phyloP scores from a whole-genome alignment of 2,113 vertebrate genomes.

The Octodon degus region DNA sequence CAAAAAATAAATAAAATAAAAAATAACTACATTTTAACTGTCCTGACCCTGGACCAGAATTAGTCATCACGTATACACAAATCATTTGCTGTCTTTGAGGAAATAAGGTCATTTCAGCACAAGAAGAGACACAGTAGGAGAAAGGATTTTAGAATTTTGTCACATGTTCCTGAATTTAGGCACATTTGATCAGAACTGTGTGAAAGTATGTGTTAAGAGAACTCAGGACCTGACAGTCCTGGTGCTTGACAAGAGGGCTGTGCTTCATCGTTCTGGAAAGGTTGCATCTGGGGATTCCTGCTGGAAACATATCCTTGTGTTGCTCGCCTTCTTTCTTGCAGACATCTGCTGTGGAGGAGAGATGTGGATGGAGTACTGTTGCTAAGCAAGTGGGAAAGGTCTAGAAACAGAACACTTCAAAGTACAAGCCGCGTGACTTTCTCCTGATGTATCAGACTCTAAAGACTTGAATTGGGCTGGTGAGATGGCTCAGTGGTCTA shows the following conservation, averaged over 20 bases:
- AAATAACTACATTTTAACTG: constrained; percentile 3
- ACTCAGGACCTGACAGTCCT: background rate
- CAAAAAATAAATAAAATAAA: background rate
- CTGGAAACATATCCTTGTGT: constrained; percentile 7
- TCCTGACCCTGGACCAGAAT: background rate
- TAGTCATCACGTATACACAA: background rate
- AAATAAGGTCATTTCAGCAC: background rate
- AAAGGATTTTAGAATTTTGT: background rate
- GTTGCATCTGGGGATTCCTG: constrained; percentile 48
- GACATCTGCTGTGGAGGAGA: constrained; percentile 43
- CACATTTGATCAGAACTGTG: constrained; percentile 6
- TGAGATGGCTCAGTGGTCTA: too few relatives aligned
- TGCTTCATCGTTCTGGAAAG: background rate
- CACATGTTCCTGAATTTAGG: background rate
- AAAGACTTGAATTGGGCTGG: background rate
- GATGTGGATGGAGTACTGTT: background rate
- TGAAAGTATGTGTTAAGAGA: constrained; percentile 9
- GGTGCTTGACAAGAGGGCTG: constrained; percentile 6
- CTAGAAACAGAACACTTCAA: constrained; percentile 55
- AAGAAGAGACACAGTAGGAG: background rate
- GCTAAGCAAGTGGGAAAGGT: background rate
- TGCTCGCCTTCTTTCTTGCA: background rate
- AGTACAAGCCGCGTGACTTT: constrained; percentile 21
- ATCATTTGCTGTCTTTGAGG: background rate
- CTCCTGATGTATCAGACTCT: background rate